phyloP scores from a whole-genome alignment of 2,113 vertebrate genomes.

The rat (Rattus norvegicus) region DNA sequence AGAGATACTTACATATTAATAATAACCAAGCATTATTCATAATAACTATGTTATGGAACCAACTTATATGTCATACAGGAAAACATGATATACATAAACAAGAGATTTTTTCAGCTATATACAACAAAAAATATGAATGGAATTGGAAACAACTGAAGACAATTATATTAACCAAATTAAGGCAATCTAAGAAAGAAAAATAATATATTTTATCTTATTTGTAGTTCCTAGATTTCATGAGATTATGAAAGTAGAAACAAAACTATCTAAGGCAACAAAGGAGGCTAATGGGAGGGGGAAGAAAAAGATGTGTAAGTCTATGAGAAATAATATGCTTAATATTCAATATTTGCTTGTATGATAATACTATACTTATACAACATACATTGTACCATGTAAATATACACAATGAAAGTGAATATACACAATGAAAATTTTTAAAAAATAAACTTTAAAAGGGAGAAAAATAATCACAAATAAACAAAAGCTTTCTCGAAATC shows the following conservation, averaged over 20 bases:
- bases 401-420: background rate
- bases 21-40: background rate
- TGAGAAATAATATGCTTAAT: background rate
- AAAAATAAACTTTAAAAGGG: background rate
- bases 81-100: background rate
- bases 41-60: background rate
- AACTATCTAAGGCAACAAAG: background rate
- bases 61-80: background rate
- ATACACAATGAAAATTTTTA: background rate
- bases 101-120: background rate
- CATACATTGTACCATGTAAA: background rate
- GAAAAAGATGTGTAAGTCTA: background rate
- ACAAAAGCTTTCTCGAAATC: conserved; percentile 22
- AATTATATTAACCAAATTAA: background rate
- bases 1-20: background rate
- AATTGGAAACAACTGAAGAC: background rate
- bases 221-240: background rate
- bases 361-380: background rate
- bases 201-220: background rate
- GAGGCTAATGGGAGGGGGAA: background rate
- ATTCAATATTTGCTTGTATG: background rate
- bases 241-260: background rate
- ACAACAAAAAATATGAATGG: background rate
- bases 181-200: background rate
- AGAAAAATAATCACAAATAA: background rate